Percentiles rank a stretch among this genome's conserved stretches.
Conservation (phyloP, 2,797 vertebrate species). For the Synanceia verrucosa region DNA sequence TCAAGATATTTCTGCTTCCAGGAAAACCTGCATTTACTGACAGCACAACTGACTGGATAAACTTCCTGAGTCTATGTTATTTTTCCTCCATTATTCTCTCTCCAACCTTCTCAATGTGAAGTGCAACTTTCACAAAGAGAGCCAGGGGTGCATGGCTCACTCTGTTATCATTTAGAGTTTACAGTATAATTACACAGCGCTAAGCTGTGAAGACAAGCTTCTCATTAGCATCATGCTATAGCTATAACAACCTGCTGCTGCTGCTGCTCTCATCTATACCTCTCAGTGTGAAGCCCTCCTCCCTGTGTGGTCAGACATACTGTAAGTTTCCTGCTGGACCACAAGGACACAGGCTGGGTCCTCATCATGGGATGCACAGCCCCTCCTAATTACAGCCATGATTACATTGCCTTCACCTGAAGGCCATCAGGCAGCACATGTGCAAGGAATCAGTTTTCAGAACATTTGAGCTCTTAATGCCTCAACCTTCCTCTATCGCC, state of each 20-base stretch:
- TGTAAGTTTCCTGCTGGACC: constrained; percentile 31
- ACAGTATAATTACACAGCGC: constrained; percentile 49
- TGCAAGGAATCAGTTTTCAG: background rate
- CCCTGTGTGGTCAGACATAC: constrained; percentile 62
- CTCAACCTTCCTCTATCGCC: no score
- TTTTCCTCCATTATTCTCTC: constrained; percentile 18
- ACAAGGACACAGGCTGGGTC: constrained; percentile 53
- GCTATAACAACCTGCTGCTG: no score
- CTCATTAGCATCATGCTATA: constrained; percentile 55
- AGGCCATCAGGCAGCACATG: constrained; percentile 6
- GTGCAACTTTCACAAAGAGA: constrained; percentile 7
- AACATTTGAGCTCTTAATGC: background rate
- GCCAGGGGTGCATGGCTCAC: background rate
- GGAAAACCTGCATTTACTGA: constrained; percentile 47
- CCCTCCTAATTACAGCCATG: constrained; percentile 61
- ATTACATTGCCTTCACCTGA: constrained; percentile 49
- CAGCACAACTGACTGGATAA: constrained; percentile 21
- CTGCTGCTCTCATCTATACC: constrained; percentile 11
- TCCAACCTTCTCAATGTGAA: constrained; percentile 4
- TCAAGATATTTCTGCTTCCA: constrained; percentile 65
- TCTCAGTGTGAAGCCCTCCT: constrained; percentile 6
- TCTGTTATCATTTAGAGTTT: constrained; percentile 24
- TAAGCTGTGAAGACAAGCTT: constrained; percentile 40
- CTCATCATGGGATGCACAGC: constrained; percentile 47
- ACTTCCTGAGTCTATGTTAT: constrained; percentile 18